Evolutionary conservation across 2,797 vertebrate genomes (phyloP).

Genomic region (Vipera ursinii): DNA sequence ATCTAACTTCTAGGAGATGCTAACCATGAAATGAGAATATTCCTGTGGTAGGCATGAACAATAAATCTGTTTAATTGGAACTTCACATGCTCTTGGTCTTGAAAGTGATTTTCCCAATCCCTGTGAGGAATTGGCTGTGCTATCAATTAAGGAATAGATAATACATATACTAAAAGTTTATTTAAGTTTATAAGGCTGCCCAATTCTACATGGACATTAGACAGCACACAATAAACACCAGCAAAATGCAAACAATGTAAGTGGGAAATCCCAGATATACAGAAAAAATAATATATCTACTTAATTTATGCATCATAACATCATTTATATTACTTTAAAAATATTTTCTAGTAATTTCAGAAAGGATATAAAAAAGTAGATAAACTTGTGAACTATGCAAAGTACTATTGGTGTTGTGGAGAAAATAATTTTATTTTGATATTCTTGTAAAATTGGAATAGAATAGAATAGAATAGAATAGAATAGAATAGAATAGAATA

Average conservation of each 20-base stretch:
- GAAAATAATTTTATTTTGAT: background rate
- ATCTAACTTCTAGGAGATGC: background rate
- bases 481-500: too few relatives aligned
- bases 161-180: too few relatives aligned
- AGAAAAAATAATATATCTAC: background rate
- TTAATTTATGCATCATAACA: background rate
- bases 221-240: too few relatives aligned
- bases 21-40: too few relatives aligned
- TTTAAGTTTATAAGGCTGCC: too few relatives aligned
- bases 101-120: background rate
- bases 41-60: too few relatives aligned
- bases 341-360: background rate
- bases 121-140: background rate
- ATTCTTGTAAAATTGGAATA: background rate
- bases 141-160: background rate
- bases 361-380: background rate
- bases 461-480: too few relatives aligned
- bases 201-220: too few relatives aligned
- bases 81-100: too few relatives aligned
- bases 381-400: background rate
- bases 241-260: too few relatives aligned
- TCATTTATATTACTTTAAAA: background rate
- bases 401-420: background rate
- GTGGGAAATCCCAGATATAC: too few relatives aligned
- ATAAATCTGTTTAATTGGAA: too few relatives aligned